Evolutionary conservation across 2,113 vertebrate genomes (phyloP).

Genomic region (Murina feae): DNA sequence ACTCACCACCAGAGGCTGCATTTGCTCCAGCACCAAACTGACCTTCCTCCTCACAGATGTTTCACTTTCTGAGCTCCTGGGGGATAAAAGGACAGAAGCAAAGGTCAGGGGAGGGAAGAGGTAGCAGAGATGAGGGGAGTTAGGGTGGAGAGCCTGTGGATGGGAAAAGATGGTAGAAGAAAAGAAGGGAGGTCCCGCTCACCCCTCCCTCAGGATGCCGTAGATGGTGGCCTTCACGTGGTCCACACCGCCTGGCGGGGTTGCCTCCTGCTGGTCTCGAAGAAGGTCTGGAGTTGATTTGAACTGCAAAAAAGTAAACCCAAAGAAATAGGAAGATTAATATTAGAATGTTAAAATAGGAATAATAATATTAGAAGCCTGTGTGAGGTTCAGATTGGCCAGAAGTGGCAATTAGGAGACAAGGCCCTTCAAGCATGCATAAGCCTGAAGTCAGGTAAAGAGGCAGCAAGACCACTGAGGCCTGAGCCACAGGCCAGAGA

Average conservation of each 20-base stretch:
- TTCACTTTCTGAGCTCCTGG: constrained; percentile 87
- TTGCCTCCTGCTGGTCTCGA: constrained; percentile 87
- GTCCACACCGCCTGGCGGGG: constrained; percentile 81
- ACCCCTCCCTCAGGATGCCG: constrained; percentile 90
- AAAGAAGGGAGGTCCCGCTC: constrained; percentile 33
- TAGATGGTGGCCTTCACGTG: constrained; percentile 86
- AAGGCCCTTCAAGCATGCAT: background rate
- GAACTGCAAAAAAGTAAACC: constrained; percentile 73
- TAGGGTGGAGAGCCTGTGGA: background rate
- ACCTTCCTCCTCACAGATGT: constrained; percentile 84
- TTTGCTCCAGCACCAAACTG: constrained; percentile 84
- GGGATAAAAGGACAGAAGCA: background rate
- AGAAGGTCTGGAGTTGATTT: constrained; percentile 95
- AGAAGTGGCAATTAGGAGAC: background rate
- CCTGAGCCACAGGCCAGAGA: background rate
- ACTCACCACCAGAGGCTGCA: constrained; percentile 86
- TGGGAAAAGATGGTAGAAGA: background rate
- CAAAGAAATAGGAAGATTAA: background rate
- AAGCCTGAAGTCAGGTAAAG: background rate
- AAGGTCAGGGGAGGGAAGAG: background rate
- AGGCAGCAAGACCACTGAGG: background rate
- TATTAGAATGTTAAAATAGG: too few relatives aligned
- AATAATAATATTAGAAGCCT: background rate
- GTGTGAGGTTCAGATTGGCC: background rate
- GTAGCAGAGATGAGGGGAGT: background rate